A percentile compares a stretch with the other conserved stretches of the same genome.
These are phyloP conservation scores for Phocides pigmalion DNA, from an alignment of 1,140 invertebrate genomes.

Conservation along the genomic window DNA sequence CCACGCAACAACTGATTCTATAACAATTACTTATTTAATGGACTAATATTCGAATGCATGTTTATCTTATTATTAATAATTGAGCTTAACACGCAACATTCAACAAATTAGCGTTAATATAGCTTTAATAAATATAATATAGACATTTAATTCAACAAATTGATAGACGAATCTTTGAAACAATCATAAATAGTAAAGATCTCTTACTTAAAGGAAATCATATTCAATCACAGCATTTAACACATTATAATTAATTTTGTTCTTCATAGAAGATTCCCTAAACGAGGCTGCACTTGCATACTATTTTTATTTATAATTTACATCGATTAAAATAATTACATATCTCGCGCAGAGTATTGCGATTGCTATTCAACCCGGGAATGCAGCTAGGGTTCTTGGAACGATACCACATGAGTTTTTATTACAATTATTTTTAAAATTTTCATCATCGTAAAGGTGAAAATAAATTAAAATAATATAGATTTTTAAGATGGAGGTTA, in stretches of 20 bases:
- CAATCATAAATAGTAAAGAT: conserved; percentile 27
- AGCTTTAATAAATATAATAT: conserved; percentile 28
- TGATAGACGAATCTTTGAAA: conserved; percentile 28
- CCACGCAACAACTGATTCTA: neutral
- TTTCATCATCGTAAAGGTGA: no score
- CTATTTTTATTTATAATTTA: no score
- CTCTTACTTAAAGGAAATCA: conserved; percentile 15
- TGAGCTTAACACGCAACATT: conserved; percentile 53
- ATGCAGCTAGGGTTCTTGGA: no score
- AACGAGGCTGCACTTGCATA: no score
- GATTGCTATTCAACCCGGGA: no score
- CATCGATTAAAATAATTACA: no score
- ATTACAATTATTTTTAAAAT: no score
- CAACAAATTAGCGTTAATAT: conserved; percentile 21
- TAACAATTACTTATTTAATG: conserved; percentile 45
- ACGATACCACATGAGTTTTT: no score
- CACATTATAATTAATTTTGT: neutral
- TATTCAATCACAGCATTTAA: conserved; percentile 30
- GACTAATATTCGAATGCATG: conserved; percentile 48
- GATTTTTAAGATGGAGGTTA: no score
- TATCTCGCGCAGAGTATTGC: no score
- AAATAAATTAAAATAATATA: no score
- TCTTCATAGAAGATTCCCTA: neutral
- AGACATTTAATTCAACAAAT: conserved; percentile 24
- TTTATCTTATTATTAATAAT: conserved; percentile 60